Percentiles rank a stretch among this genome's conserved stretches.
These are phyloP conservation scores for Chrysotoxum bicinctum DNA, from an alignment of 2,888 invertebrate species.

Conservation along the genomic window DNA sequence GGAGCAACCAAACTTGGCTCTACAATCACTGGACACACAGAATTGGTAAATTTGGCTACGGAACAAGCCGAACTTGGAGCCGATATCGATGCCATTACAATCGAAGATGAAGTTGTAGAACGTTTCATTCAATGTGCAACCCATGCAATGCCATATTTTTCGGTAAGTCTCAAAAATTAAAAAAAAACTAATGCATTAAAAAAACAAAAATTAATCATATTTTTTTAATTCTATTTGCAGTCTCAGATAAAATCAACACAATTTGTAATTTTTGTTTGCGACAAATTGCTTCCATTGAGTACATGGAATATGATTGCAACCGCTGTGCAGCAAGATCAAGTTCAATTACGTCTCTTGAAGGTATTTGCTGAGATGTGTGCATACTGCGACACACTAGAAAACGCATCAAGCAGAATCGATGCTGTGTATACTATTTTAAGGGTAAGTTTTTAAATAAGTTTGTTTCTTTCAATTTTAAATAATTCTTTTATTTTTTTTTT, in stretches of 20 bases:
- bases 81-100: slow-evolving; percentile 81
- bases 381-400: slow-evolving; percentile 89
- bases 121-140: slow-evolving; percentile 92
- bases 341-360: slow-evolving; percentile 91
- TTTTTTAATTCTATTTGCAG: slow-evolving; percentile 82
- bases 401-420: slow-evolving; percentile 88
- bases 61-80: slow-evolving; percentile 93
- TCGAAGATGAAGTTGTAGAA: slow-evolving; percentile 88
- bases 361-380: slow-evolving; percentile 93
- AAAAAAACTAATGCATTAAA: neutral
- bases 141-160: slow-evolving; percentile 93
- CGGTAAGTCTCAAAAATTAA: slow-evolving; percentile 84
- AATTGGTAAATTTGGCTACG: slow-evolving; percentile 91
- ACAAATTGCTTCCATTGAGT: slow-evolving; percentile 90
- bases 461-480: neutral
- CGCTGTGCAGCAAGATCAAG: slow-evolving; percentile 85
- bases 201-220: neutral
- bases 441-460: slow-evolving; percentile 83
- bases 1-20: slow-evolving; percentile 91
- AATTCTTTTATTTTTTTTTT: neutral
- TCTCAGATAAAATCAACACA: slow-evolving; percentile 92
- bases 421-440: slow-evolving; percentile 90
- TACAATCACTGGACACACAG: slow-evolving; percentile 92
- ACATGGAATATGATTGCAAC: slow-evolving; percentile 85
- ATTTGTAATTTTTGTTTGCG: slow-evolving; percentile 92